Evolutionary conservation across 2,888 invertebrate species (phyloP), one percentile per base, ranked within the genome.

Genomic region (Melolontha melolontha): DNA sequence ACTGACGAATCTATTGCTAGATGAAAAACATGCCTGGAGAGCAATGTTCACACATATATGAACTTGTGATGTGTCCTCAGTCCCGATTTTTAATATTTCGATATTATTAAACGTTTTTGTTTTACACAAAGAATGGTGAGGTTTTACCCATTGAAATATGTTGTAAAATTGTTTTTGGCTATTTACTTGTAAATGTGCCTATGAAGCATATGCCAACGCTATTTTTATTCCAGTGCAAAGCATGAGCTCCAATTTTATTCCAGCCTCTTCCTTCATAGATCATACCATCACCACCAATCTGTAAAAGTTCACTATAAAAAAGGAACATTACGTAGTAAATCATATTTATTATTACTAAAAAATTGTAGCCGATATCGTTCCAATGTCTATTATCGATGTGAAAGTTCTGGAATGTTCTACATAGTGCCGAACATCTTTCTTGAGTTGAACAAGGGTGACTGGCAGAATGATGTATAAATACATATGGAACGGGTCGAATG

Each of bases 201-300:
- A 90, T 87, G 69, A 91, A 87, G 16, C 86, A 85, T 69, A 91
- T 87, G 11, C 87, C 89, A 12, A 90, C 84, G 22, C 90, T 88
- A 73, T 84, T 87, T 29, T 78, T 81, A 76, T 91, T 90, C 73
- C 87, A 90, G 5, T 85, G 85, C 10, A 81, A 84, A 0, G 88
- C 87, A 72, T 90, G 90, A 0, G 89, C 86, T 0, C 90, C 90
- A 8, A 84, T 82, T 47, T 84, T 83, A 5, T 86, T 83, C 90
- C 90, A 91, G 1, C 90, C 90, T 0, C 85, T 79, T 0, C 90
- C 91, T 80, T 90, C 89, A 73, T 90, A 91, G 7, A 90, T 83
- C 39, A 86, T 84, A 6, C 89, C 90, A 75, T 90, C 89, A 34
- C 87, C 87, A 5, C 90, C 90, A 64, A 91, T 84, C 68, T 90